Evolutionary conservation across 2,888 invertebrate genomes (phyloP), one percentile per base, ranked within the genome.

Genomic region (Catocala sponsa): DNA sequence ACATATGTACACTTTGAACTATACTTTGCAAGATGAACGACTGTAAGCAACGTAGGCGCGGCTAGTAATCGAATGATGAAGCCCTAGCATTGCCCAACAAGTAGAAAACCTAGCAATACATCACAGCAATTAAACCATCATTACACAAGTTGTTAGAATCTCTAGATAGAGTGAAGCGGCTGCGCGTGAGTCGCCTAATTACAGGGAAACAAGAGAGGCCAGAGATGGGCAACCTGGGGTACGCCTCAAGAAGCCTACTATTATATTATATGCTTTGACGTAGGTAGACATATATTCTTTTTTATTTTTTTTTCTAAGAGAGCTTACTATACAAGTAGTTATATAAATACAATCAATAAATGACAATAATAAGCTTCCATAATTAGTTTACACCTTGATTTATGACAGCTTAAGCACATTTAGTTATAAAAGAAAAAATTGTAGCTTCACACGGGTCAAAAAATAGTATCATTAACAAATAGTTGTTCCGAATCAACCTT

Each of bases 141-240:
- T 62, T 63, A 62, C 47, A 47, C 47, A 61, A 63, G 57, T 38
- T 41, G 11, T 63, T 65, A 65, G 52, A 67, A 55, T 63, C 49
- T 43, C 10, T 59, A 64, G 53, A 53, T 33, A 32, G 44, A 63
- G 42, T 49, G 52, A 66, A 68, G 64, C 60, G 53, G 44, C 35
- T 70, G 69, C 72, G 58, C 68, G 42, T 67, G 55, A 63, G 51
- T 71, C 52, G 48, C 53, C 55, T 59, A 68, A 65, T 63, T 59
- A 43, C 60, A 66, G 76, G 64, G 71, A 80, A 74, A 74, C 55
- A 51, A 47, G 47, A 54, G 48, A 47, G 33, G 44, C 4, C 50
- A 49, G 70, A 13, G 55, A 47, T 25, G 0, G 15, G 1, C 42
- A 63, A 55, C 58, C 54, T 53, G 41, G 0, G 49, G 48, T 6